Percentiles rank a stretch among this genome's conserved stretches.
These are phyloP conservation scores for Saccostrea cuccullata DNA, from an alignment of 1,140 invertebrate genomes.

Conservation along the genomic window DNA sequence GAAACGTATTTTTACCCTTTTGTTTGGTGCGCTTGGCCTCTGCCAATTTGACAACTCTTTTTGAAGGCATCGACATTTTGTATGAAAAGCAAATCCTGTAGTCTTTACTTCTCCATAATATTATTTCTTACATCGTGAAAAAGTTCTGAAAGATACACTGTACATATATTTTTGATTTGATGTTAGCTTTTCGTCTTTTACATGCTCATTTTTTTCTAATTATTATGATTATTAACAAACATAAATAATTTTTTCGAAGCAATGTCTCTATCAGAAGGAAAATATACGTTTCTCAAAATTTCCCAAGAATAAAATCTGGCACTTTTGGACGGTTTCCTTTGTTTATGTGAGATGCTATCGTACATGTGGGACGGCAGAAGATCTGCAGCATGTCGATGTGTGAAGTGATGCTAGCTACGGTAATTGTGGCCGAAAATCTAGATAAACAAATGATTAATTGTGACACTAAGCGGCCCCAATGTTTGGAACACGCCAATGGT, in stretches of 20 bases:
- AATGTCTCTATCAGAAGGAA: neutral
- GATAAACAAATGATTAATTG: constrained; percentile 35
- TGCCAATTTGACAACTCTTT: constrained; percentile 5
- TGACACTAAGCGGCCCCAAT: constrained; percentile 30
- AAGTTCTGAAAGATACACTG: too few relatives aligned
- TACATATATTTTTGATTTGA: too few relatives aligned
- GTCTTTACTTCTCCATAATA: neutral
- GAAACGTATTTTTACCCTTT: neutral
- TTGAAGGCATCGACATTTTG: neutral
- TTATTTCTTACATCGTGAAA: too few relatives aligned
- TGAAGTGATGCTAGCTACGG: neutral
- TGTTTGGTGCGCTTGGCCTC: constrained; percentile 5
- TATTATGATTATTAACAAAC: neutral
- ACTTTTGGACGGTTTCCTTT: constrained; percentile 1
- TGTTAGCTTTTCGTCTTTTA: too few relatives aligned
- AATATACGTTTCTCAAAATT: constrained; percentile 7
- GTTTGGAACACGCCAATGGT: constrained; percentile 13
- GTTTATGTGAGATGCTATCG: constrained; percentile 11
- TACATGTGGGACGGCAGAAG: constrained; percentile 13
- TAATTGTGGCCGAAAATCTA: constrained; percentile 26
- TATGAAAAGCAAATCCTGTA: neutral
- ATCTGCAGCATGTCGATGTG: constrained; percentile 28
- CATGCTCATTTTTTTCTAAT: too few relatives aligned
- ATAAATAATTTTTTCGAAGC: neutral
- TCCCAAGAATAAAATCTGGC: constrained; percentile 22